Conservation (phyloP, 2,888 invertebrate genomes). For the Cosmopolites sordidus region DNA sequence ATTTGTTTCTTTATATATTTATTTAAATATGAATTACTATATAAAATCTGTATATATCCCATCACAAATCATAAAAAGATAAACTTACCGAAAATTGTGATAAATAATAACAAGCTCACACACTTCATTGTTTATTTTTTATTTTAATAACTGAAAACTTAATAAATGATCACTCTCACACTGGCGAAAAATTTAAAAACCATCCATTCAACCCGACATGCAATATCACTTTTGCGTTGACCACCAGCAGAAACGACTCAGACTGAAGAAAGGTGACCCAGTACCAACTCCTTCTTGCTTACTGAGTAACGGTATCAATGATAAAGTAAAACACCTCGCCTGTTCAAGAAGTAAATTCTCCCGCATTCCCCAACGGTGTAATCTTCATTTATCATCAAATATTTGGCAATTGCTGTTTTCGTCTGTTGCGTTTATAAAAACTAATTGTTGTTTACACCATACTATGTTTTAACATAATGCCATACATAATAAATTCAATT, state of each 20-base stretch:
- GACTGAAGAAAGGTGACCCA: slow-evolving; percentile 34
- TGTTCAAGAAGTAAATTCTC: background rate
- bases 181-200: slow-evolving; percentile 18
- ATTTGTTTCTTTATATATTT: too few relatives aligned
- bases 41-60: too few relatives aligned
- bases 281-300: slow-evolving; percentile 26
- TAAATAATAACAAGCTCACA: slow-evolving; percentile 34
- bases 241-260: slow-evolving; percentile 15
- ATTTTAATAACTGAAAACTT: slow-evolving; percentile 10
- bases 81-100: slow-evolving; percentile 36
- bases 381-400: background rate
- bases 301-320: slow-evolving; percentile 39
- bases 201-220: slow-evolving; percentile 18
- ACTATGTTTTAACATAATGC: too few relatives aligned
- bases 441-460: too few relatives aligned
- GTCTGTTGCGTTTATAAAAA: too few relatives aligned
- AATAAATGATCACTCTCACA: background rate
- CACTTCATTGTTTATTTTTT: slow-evolving; percentile 33
- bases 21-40: too few relatives aligned
- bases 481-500: too few relatives aligned
- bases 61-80: slow-evolving; percentile 13
- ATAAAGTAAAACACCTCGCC: slow-evolving; percentile 25
- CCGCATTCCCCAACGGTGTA: background rate
- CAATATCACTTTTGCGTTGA: slow-evolving; percentile 9
- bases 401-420: too few relatives aligned